Percentiles rank a stretch among this genome's conserved stretches.
phyloP scores from a whole-genome alignment of 2,113 vertebrate species.

The Pleuronectes platessa region DNA sequence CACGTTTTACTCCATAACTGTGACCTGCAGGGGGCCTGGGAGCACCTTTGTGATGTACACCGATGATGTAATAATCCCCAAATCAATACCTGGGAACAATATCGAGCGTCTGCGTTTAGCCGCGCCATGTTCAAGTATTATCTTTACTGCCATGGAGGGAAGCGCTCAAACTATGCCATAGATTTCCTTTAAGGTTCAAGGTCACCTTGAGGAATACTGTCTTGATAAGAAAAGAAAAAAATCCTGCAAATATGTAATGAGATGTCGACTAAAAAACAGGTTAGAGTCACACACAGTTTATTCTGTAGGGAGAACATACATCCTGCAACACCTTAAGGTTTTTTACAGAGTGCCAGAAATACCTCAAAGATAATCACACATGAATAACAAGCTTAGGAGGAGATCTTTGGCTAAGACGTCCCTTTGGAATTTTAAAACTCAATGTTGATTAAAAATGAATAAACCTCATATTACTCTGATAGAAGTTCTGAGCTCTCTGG shows the following conservation, averaged over 20 bases:
- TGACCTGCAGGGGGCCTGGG: background rate
- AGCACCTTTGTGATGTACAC: conserved; percentile 7
- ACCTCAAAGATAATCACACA: conserved; percentile 48
- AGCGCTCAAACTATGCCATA: conserved; percentile 27
- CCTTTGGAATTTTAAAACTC: conserved; percentile 33
- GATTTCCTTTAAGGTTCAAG: conserved; percentile 52
- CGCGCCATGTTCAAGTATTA: conserved; percentile 41
- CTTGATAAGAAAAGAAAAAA: background rate
- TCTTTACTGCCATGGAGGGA: conserved; percentile 27
- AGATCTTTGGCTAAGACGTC: conserved; percentile 23
- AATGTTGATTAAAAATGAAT: conserved; percentile 41
- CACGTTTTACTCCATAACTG: background rate
- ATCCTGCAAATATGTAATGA: background rate
- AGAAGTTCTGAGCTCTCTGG: conserved; percentile 7
- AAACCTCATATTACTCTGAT: conserved; percentile 18
- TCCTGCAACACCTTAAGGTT: conserved; percentile 21
- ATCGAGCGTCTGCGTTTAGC: conserved; percentile 56
- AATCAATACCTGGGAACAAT: conserved; percentile 43
- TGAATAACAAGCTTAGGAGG: conserved; percentile 36
- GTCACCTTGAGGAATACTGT: conserved; percentile 52
- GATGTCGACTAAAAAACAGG: conserved; percentile 10
- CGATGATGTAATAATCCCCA: conserved; percentile 41
- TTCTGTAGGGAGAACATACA: background rate
- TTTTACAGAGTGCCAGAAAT: conserved; percentile 54
- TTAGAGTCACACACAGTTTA: background rate